Evolutionary conservation across 2,888 invertebrate genomes (phyloP).

Genomic region (Brachylomia viminalis): DNA sequence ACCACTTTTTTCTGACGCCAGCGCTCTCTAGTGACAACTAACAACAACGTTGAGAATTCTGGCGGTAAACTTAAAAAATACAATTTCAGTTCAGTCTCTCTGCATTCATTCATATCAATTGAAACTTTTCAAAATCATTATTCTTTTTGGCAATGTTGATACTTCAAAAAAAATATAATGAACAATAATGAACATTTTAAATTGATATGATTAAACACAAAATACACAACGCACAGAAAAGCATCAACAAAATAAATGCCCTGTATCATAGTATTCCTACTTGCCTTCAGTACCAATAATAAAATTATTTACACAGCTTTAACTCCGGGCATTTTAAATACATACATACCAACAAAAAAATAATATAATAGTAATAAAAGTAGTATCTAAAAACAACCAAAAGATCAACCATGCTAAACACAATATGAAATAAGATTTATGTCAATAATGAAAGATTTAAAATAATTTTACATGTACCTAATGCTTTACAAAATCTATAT

Average conservation of each 20-base stretch:
- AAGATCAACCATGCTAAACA: slow-evolving; percentile 31
- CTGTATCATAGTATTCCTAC: neutral
- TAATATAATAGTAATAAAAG: slow-evolving; percentile 29
- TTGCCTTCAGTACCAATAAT: slow-evolving; percentile 20
- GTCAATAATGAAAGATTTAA: slow-evolving; percentile 26
- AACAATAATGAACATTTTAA: too few relatives aligned
- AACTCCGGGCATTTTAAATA: slow-evolving; percentile 41
- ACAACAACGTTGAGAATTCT: slow-evolving; percentile 49
- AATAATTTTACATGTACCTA: slow-evolving; percentile 6
- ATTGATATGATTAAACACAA: slow-evolving; percentile 16
- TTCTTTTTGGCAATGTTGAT: slow-evolving; percentile 8
- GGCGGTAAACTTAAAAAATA: slow-evolving; percentile 73
- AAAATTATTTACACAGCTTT: slow-evolving; percentile 22
- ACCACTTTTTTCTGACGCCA: slow-evolving; percentile 78
- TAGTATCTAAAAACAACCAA: slow-evolving; percentile 33
- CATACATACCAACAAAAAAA: slow-evolving; percentile 38
- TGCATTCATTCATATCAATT: slow-evolving; percentile 1
- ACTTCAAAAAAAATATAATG: neutral
- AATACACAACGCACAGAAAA: slow-evolving; percentile 17
- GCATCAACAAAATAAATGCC: slow-evolving; percentile 32
- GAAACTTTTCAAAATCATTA: neutral
- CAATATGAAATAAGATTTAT: slow-evolving; percentile 32
- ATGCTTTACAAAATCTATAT: slow-evolving; percentile 18
- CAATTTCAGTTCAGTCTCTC: neutral
- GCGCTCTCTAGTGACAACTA: slow-evolving; percentile 76